Percentiles rank a stretch among this genome's conserved stretches.
phyloP scores from a whole-genome alignment of 2,113 vertebrate species.

The Ploceus nigricollis region DNA sequence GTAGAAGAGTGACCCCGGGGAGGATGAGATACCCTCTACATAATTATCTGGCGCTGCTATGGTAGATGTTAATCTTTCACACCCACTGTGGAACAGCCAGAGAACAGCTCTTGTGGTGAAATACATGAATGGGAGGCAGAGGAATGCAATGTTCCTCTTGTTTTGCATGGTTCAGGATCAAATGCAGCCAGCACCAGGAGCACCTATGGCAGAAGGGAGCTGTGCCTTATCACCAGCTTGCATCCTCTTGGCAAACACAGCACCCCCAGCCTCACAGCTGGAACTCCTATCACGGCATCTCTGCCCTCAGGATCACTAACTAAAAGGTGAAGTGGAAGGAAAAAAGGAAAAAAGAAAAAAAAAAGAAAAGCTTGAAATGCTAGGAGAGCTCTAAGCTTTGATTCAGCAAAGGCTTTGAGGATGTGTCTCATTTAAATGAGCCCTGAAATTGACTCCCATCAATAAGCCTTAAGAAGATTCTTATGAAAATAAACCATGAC shows the following conservation, averaged over 20 bases:
- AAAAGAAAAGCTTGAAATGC: accelerated
- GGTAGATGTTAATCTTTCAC: background rate
- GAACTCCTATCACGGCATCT: background rate
- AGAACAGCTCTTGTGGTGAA: background rate
- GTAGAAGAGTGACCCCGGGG: constrained; percentile 24
- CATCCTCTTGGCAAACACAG: constrained; percentile 5
- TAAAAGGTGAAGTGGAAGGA: background rate
- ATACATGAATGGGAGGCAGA: background rate
- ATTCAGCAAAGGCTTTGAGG: background rate
- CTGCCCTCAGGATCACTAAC: background rate
- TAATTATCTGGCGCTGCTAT: constrained; percentile 10
- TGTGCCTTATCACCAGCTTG: background rate
- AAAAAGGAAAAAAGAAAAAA: too few species aligned
- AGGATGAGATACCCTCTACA: constrained; percentile 35
- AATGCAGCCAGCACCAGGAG: background rate
- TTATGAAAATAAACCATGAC: constrained; percentile 1
- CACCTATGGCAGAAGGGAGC: background rate
- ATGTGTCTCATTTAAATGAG: background rate
- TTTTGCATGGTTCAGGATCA: constrained; percentile 10
- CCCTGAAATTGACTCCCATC: background rate
- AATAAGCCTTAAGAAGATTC: background rate
- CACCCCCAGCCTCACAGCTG: background rate
- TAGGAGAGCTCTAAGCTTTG: background rate
- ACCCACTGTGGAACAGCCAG: background rate
- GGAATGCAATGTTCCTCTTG: constrained; percentile 6